Conservation (phyloP, 2,888 invertebrate genomes). For the Zaprionus obscuricornis region DNA sequence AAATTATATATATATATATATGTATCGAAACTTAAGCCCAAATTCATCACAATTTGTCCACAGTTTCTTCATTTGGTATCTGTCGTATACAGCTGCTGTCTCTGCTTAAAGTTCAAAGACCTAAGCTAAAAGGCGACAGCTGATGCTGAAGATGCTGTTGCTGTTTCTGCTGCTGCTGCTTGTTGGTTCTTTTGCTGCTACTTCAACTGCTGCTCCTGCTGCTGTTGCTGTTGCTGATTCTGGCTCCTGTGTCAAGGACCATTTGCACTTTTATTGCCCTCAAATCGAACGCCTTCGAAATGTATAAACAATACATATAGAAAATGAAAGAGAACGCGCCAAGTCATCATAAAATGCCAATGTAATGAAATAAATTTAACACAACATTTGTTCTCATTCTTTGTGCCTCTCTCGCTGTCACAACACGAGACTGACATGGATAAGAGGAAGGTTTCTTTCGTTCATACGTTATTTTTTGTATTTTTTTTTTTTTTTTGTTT, state of each 20-base stretch:
- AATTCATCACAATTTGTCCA: slow-evolving; percentile 9
- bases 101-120: slow-evolving; percentile 50
- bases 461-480: too few species aligned
- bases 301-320: slow-evolving; percentile 46
- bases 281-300: slow-evolving; percentile 56
- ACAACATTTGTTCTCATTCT: slow-evolving; percentile 64
- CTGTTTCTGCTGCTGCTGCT: not conserved
- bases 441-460: too few species aligned
- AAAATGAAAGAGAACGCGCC: slow-evolving; percentile 49
- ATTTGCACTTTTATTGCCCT: slow-evolving; percentile 67
- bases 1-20: too few species aligned
- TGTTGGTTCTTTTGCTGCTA: too few species aligned
- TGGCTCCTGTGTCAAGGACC: slow-evolving; percentile 51
- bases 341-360: slow-evolving; percentile 70
- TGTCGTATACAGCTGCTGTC: slow-evolving; percentile 46
- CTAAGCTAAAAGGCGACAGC: slow-evolving; percentile 50
- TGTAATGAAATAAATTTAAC: slow-evolving; percentile 72
- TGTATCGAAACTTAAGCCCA: too few species aligned
- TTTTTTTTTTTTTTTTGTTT: too few species aligned
- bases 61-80: slow-evolving; percentile 32
- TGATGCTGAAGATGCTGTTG: slow-evolving; percentile 32
- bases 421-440: slow-evolving; percentile 44
- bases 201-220: not conserved
- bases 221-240: slow-evolving; percentile 9
- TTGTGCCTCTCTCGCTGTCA: slow-evolving; percentile 39